Conservation (phyloP, 1,140 invertebrate species). For the Parapsyche elsis region DNA sequence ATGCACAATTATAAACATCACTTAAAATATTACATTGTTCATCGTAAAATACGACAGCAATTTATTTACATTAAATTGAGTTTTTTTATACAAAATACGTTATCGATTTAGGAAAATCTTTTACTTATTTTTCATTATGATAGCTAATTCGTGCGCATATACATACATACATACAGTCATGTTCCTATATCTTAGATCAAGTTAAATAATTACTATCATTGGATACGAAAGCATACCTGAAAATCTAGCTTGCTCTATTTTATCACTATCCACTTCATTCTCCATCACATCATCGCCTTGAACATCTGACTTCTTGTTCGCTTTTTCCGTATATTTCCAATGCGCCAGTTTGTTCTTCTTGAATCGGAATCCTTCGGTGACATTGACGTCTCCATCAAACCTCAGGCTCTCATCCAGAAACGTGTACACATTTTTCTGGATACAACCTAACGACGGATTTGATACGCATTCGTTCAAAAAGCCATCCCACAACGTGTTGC, state of each 20-base stretch:
- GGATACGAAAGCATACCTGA: slow-evolving; percentile 58
- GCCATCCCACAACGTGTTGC: slow-evolving; percentile 77
- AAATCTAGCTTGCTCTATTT: slow-evolving; percentile 58
- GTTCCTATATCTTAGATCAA: too few relatives aligned
- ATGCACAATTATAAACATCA: too few relatives aligned
- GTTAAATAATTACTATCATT: not conserved
- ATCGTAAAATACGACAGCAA: too few relatives aligned
- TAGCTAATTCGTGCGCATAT: too few relatives aligned
- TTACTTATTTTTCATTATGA: too few relatives aligned
- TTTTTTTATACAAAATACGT: too few relatives aligned
- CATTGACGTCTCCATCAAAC: slow-evolving; percentile 72
- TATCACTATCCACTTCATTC: slow-evolving; percentile 57
- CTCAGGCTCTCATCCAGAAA: slow-evolving; percentile 75
- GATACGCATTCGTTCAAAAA: slow-evolving; percentile 76
- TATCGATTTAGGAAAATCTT: too few relatives aligned
- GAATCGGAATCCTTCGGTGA: slow-evolving; percentile 77
- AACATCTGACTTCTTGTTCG: slow-evolving; percentile 62
- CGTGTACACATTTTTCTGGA: slow-evolving; percentile 79
- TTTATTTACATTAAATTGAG: too few relatives aligned
- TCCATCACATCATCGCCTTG: slow-evolving; percentile 62
- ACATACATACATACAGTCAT: not conserved
- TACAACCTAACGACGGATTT: slow-evolving; percentile 75
- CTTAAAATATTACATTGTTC: too few relatives aligned
- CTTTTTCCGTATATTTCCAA: slow-evolving; percentile 65
- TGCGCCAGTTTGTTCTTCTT: slow-evolving; percentile 74